phyloP scores from a whole-genome alignment of 2,113 vertebrate genomes.

The Vombatus ursinus region DNA sequence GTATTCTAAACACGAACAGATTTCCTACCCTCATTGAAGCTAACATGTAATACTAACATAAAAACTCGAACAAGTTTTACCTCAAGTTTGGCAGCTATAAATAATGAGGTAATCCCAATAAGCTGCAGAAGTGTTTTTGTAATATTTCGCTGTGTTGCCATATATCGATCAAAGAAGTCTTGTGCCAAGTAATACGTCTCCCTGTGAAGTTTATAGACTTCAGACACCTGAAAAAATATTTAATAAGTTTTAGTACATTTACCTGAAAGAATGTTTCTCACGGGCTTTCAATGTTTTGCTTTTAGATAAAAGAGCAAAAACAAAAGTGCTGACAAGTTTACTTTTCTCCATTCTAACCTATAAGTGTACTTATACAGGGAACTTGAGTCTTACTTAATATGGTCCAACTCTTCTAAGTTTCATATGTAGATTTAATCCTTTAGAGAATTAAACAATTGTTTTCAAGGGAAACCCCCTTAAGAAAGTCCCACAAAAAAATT shows the following conservation, averaged over 20 bases:
- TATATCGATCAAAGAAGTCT: slow-evolving; percentile 98
- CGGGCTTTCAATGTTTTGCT: not conserved
- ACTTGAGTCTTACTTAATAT: not conserved
- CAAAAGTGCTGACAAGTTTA: not conserved
- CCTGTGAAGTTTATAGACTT: slow-evolving; percentile 95
- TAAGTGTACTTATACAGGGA: not conserved
- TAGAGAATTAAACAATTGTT: not conserved
- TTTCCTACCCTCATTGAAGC: not conserved
- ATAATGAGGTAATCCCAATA: slow-evolving; percentile 95
- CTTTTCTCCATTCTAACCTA: not conserved
- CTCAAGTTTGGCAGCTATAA: slow-evolving; percentile 97
- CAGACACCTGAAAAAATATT: slow-evolving; percentile 88
- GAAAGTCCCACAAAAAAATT: not conserved
- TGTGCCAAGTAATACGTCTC: slow-evolving; percentile 97
- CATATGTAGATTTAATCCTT: not conserved
- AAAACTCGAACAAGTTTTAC: slow-evolving; percentile 74
- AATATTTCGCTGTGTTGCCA: slow-evolving; percentile 94
- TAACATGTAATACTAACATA: not conserved
- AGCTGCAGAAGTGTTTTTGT: slow-evolving; percentile 95
- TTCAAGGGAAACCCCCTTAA: not conserved
- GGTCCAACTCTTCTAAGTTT: not conserved
- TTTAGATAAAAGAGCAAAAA: not conserved
- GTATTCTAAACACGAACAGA: not conserved
- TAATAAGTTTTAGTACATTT: not conserved
- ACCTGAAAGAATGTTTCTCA: not conserved